phyloP scores from a whole-genome alignment of 2,113 vertebrate species.

The Ceuthmochares aereus region DNA sequence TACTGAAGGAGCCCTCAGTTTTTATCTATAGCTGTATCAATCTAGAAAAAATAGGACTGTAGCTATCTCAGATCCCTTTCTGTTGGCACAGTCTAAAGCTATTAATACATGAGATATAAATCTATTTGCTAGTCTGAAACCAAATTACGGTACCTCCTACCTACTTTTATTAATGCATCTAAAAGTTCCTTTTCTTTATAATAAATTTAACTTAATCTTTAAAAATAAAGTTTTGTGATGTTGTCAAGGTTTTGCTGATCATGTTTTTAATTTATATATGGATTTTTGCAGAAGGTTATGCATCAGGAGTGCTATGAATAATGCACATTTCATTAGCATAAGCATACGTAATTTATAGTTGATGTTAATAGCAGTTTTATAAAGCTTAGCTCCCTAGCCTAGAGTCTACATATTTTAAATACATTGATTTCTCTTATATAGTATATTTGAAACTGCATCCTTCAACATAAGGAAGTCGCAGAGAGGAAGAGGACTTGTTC shows the following conservation, averaged over 20 bases:
- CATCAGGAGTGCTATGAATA: conserved; percentile 13
- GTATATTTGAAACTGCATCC: background rate
- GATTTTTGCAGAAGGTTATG: background rate
- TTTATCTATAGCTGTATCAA: background rate
- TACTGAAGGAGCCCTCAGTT: background rate
- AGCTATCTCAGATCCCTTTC: conserved; percentile 12
- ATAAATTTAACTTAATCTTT: background rate
- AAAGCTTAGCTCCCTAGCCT: background rate
- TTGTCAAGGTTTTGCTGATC: background rate
- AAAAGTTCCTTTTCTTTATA: background rate
- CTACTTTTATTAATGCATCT: background rate
- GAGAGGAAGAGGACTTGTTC: background rate
- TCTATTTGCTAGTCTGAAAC: background rate
- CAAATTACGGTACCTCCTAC: background rate
- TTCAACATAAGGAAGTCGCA: background rate
- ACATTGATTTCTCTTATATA: background rate
- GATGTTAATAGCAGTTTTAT: background rate
- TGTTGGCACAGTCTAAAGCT: background rate
- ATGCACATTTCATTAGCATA: background rate
- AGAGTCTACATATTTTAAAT: background rate
- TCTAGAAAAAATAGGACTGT: background rate
- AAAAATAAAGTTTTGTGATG: background rate
- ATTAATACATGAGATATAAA: background rate
- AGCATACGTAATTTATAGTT: background rate
- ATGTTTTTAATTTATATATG: background rate